Evolutionary conservation across 2,797 vertebrate species (phyloP).

Genomic region (Oceanodroma leucorhoa): DNA sequence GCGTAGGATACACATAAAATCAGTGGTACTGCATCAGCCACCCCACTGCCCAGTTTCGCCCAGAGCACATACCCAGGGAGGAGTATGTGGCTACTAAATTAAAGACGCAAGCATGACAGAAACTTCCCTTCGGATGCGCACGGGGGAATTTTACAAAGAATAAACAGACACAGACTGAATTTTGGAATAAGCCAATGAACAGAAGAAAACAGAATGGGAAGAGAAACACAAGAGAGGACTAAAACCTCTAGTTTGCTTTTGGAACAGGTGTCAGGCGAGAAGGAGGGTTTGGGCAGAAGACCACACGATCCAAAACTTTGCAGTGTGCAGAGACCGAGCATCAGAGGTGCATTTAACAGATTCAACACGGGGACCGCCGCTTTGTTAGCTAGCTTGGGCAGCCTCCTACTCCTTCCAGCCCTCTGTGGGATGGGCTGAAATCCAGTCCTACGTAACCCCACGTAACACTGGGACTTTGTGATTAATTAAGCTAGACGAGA

Average conservation of each 20-base stretch:
- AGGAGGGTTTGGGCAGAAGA: neutral
- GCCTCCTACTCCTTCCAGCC: neutral
- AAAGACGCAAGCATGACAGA: neutral
- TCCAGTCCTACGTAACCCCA: neutral
- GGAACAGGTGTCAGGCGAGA: neutral
- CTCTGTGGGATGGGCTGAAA: neutral
- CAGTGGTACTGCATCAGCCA: neutral
- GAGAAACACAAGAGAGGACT: neutral
- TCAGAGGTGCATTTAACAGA: neutral
- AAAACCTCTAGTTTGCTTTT: neutral
- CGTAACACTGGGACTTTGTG: neutral
- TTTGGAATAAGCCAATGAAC: neutral
- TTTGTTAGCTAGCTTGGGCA: neutral
- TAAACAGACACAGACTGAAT: neutral
- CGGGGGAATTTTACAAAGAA: neutral
- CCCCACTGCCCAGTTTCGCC: neutral
- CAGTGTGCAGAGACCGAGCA: fast-evolving
- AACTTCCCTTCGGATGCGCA: neutral
- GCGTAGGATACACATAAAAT: neutral
- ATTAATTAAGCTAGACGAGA: neutral
- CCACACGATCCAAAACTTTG: fast-evolving
- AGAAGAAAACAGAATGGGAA: neutral
- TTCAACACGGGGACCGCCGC: fast-evolving
- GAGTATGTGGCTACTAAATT: neutral
- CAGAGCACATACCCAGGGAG: neutral